Evolutionary conservation across 2,888 invertebrate genomes (phyloP), one percentile per base, ranked within the genome.

Genomic region (Meiosimyza decipiens): DNA sequence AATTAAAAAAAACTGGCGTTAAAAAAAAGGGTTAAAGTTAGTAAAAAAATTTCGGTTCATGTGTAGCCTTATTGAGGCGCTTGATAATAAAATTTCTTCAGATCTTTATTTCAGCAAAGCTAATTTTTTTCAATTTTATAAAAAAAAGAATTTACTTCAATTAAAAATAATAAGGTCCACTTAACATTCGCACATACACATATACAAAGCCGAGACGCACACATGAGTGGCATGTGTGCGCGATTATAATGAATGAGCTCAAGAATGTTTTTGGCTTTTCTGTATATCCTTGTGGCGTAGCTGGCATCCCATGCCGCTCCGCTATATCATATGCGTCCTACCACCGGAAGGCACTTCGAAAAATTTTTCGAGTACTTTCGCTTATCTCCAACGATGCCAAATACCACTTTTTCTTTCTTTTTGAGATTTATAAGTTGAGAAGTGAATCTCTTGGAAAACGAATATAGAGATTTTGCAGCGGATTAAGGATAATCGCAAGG

Each of bases 241-340:
- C 64, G 64, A 49, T 64, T 64, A 64, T 50, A 64, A 64, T 64
- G 64, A 64, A 64, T 64, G 64, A 64, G 64, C 51, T 64, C 3
- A 50, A 51, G 51, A 50, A 64, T 64, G 51, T 64, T 64, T 64
- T 64, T 33, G 64, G 64, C 28, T 49, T 51, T 64, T 13, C 22
- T 9, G 40, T 40, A 22, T 51, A 51, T 51, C 22, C 28, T 28
- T 16, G 22, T 28, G 15, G 28, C 13, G 22, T 60, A 11, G 13
- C 7, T 28, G 59, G 57, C 22, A 59, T 22, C 28, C 6, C 57
- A 16, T 22, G 13, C 57, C 22, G 16, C 22, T n/a, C 57, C 18
- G 57, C 59, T 33, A 18, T 28, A 28, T 22, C 59, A 22, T 60
- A 15, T 15, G 13, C 12, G 11, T 28, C 40, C 40, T 40, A 2